Evolutionary conservation across 2,888 invertebrate species (phyloP).

Genomic region (Eurytoma californica): DNA sequence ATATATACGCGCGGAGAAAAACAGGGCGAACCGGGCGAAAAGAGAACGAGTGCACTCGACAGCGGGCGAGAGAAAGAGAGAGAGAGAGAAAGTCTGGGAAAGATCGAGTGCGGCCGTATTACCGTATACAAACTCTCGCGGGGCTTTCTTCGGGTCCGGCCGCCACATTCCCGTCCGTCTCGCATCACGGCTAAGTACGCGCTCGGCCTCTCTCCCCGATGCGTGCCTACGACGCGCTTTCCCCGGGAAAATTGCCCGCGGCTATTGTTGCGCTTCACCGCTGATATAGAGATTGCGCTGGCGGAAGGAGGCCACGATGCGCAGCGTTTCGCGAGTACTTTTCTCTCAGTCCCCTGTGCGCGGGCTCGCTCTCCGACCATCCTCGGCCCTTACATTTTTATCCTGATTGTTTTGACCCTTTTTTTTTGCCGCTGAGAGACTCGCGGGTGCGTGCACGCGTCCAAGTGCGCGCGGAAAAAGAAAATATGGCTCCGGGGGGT

Average conservation of each 20-base stretch:
- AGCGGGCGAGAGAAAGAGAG: conserved; percentile 2
- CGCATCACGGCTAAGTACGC: conserved; percentile 15
- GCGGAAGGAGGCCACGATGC: neutral
- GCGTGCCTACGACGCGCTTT: conserved; percentile 6
- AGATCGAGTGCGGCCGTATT: neutral
- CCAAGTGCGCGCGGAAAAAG: conserved; percentile 28
- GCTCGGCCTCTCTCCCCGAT: neutral
- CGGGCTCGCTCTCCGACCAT: neutral
- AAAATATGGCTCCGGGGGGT: conserved; percentile 27
- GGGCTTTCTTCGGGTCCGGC: neutral
- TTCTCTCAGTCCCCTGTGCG: neutral
- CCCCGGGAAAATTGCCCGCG: conserved; percentile 59
- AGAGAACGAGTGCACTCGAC: neutral
- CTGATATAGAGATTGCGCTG: conserved; percentile 16
- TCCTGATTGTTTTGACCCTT: too few relatives aligned
- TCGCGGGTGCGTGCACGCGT: conserved; percentile 8
- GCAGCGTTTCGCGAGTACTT: neutral
- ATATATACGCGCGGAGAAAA: neutral
- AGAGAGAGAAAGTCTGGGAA: neutral
- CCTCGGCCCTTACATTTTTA: too few relatives aligned
- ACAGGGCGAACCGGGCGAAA: conserved; percentile 1
- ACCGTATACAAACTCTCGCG: neutral
- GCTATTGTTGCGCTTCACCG: conserved; percentile 58
- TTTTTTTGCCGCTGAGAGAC: neutral
- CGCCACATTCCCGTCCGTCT: neutral